Evolutionary conservation across 2,113 vertebrate genomes (phyloP).

Genomic region (Chaetodon trifascialis): DNA sequence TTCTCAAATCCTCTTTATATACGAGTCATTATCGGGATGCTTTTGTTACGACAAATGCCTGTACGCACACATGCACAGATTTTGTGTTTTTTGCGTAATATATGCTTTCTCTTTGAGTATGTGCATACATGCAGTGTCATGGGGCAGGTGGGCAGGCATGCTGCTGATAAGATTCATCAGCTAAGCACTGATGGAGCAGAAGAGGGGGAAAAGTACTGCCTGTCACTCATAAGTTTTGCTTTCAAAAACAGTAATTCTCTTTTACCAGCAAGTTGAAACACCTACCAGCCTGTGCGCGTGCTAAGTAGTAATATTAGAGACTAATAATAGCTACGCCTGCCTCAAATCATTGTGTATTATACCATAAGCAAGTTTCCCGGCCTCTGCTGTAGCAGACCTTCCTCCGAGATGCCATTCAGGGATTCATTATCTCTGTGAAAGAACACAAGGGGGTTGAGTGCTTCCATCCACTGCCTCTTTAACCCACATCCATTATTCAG

Average conservation of each 20-base stretch:
- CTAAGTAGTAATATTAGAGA: conserved; percentile 23
- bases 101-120: neutral
- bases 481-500: conserved; percentile 75
- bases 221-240: neutral
- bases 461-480: conserved; percentile 66
- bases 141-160: conserved; percentile 30
- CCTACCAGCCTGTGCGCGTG: neutral
- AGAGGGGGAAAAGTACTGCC: conserved; percentile 19
- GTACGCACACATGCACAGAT: neutral
- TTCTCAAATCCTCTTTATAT: conserved; percentile 36
- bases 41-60: conserved; percentile 48
- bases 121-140: neutral
- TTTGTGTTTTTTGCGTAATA: conserved; percentile 17
- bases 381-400: conserved; percentile 49
- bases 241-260: neutral
- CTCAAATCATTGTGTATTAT: conserved; percentile 37
- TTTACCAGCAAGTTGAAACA: conserved; percentile 13
- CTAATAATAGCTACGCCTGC: conserved; percentile 26
- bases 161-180: conserved; percentile 66
- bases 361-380: conserved; percentile 26
- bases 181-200: conserved; percentile 29
- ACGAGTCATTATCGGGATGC: conserved; percentile 44
- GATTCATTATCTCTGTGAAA: conserved; percentile 69
- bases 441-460: conserved; percentile 45
- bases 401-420: conserved; percentile 55